Evolutionary conservation across 2,888 invertebrate genomes (phyloP).

Genomic region (Dascillus cervinus): DNA sequence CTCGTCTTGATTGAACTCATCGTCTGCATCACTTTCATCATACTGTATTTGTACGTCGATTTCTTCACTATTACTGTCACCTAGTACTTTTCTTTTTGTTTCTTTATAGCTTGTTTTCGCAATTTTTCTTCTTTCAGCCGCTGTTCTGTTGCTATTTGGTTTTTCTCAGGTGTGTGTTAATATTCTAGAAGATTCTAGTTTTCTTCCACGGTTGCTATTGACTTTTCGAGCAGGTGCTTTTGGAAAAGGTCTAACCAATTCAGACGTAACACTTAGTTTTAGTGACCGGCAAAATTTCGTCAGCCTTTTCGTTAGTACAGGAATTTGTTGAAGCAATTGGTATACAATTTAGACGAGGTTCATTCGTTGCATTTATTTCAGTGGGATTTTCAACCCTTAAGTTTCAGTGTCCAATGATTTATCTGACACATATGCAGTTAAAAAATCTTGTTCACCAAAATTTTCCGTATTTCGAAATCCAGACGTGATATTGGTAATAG

Average conservation of each 20-base stretch:
- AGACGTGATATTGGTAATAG: constrained; percentile 3
- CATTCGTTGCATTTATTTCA: constrained; percentile 2
- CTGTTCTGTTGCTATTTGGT: constrained; percentile 1
- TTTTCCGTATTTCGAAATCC: constrained; percentile 3
- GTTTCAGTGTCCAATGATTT: constrained; percentile 2
- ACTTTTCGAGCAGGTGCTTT: constrained; percentile 3
- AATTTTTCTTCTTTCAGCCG: constrained; percentile 3
- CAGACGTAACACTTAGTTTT: too few species aligned
- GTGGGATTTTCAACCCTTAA: too few species aligned
- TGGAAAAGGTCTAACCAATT: constrained; percentile 3
- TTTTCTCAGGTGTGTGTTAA: constrained; percentile 2
- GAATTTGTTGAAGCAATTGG: constrained; percentile 2
- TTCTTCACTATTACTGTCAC: constrained; percentile 2
- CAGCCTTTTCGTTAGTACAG: constrained; percentile 1
- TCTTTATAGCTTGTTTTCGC: constrained; percentile 3
- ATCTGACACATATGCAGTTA: constrained; percentile 3
- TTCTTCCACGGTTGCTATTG: constrained; percentile 2
- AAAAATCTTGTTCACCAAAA: constrained; percentile 1
- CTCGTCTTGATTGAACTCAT: constrained; percentile 1
- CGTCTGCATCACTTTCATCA: too few species aligned
- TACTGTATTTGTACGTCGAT: neutral
- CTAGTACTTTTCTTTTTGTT: neutral
- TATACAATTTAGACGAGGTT: too few species aligned
- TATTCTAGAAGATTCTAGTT: constrained; percentile 2
- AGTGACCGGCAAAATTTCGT: constrained; percentile 1